A percentile compares a stretch with the other conserved stretches of the same genome.
Evolutionary conservation across 2,113 vertebrate genomes (phyloP).

Genomic region (Emydocephalus ijimae): DNA sequence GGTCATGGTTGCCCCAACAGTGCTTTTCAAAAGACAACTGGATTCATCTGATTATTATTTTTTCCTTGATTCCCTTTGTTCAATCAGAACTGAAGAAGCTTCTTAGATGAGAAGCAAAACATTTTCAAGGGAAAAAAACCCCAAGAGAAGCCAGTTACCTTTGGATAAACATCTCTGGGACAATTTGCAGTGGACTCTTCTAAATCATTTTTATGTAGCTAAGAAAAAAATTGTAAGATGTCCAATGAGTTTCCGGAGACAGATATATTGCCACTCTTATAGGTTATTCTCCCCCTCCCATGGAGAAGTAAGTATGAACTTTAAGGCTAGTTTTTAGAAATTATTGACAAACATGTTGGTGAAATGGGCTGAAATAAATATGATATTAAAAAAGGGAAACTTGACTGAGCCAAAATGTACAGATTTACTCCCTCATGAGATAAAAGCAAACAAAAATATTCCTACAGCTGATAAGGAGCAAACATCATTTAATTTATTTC

Average conservation of each 20-base stretch:
- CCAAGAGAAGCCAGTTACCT: neutral
- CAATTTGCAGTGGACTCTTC: neutral
- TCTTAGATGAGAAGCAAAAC: neutral
- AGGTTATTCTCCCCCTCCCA: no score
- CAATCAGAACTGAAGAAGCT: neutral
- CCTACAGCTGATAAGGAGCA: slow-evolving; percentile 27
- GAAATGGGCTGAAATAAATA: neutral
- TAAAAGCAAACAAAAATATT: slow-evolving; percentile 19
- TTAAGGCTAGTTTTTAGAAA: neutral
- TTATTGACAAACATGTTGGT: neutral
- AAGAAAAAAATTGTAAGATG: neutral
- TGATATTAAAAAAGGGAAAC: neutral
- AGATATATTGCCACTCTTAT: neutral
- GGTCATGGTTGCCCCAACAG: neutral
- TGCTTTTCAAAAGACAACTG: neutral
- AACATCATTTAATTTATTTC: slow-evolving; percentile 20
- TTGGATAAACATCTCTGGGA: neutral
- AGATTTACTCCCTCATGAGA: neutral
- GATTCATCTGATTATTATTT: neutral
- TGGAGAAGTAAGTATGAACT: neutral
- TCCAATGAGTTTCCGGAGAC: neutral
- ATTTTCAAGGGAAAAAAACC: neutral
- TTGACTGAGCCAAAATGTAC: neutral
- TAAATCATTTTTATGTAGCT: neutral
- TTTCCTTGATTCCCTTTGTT: neutral